Evolutionary conservation across 1,140 invertebrate species (phyloP).

Genomic region (Thalassaphorura encarpata): DNA sequence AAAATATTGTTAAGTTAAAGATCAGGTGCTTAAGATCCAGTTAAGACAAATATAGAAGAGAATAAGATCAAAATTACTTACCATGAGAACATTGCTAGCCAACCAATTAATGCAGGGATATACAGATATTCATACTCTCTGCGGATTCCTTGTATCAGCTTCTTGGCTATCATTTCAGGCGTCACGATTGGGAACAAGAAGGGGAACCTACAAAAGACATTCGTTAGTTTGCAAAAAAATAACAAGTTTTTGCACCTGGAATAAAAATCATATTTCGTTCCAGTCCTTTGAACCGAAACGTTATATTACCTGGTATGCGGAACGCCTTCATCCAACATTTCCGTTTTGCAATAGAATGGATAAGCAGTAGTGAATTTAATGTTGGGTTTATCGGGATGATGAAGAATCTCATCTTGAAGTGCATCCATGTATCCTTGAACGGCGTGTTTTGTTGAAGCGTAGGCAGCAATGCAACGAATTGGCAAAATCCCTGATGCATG

Average conservation of each 20-base stretch:
- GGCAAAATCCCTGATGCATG: slow-evolving; percentile 29
- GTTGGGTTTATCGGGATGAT: slow-evolving; percentile 24
- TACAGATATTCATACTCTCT: slow-evolving; percentile 27
- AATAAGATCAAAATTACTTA: slow-evolving; percentile 2
- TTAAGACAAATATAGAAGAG: not conserved
- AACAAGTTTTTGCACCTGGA: not conserved
- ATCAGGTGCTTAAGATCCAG: not conserved
- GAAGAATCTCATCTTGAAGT: slow-evolving; percentile 26
- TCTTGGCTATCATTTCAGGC: slow-evolving; percentile 21
- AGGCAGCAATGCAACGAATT: slow-evolving; percentile 23
- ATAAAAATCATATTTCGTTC: no score
- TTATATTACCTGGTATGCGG: slow-evolving; percentile 27
- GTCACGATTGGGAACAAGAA: slow-evolving; percentile 26
- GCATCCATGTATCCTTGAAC: slow-evolving; percentile 27
- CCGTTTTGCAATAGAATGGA: slow-evolving; percentile 31
- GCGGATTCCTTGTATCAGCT: slow-evolving; percentile 24
- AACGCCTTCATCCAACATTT: slow-evolving; percentile 26
- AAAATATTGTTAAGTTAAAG: not conserved
- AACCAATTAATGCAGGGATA: slow-evolving; percentile 25
- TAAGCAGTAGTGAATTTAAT: slow-evolving; percentile 29
- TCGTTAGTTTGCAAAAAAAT: not conserved
- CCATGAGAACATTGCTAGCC: slow-evolving; percentile 33
- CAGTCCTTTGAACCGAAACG: not conserved
- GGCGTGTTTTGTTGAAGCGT: slow-evolving; percentile 30
- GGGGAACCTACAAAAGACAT: slow-evolving; percentile 21